Conservation (phyloP, 1,140 invertebrate species). For the Leguminivora glycinivorella region DNA sequence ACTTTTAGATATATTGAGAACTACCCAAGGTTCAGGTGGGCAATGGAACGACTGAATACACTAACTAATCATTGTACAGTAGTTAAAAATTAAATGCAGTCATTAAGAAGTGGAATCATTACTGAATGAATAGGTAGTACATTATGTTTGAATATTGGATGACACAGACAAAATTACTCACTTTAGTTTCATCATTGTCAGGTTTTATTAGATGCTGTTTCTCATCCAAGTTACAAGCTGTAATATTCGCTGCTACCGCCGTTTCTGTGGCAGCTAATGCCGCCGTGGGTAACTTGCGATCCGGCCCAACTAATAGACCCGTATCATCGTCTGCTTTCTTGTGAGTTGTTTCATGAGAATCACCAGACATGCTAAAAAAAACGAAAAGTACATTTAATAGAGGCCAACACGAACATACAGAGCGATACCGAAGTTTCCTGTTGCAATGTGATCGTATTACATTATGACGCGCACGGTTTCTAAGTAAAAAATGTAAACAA, state of each 20-base stretch:
- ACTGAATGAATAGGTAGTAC: not conserved
- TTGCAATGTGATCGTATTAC: constrained; percentile 1
- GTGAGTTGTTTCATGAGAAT: constrained; percentile 48
- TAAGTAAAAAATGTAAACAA: constrained; percentile 24
- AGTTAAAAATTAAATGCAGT: not conserved
- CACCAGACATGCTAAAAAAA: constrained; percentile 63
- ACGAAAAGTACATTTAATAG: constrained; percentile 23
- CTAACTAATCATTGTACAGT: not conserved
- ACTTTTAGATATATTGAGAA: no score
- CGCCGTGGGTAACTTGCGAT: constrained; percentile 36
- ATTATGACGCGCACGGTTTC: constrained; percentile 13
- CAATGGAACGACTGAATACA: no score
- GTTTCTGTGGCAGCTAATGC: constrained; percentile 41
- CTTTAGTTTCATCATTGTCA: constrained; percentile 53
- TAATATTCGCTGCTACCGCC: constrained; percentile 37
- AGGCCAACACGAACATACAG: not conserved
- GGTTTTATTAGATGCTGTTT: constrained; percentile 48
- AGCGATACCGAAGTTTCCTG: not conserved
- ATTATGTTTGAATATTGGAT: not conserved
- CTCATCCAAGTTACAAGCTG: constrained; percentile 42
- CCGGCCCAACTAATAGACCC: constrained; percentile 45
- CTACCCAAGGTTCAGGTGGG: no score
- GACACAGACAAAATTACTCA: constrained; percentile 31
- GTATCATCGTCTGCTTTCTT: constrained; percentile 61
- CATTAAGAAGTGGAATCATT: not conserved